Evolutionary conservation across 2,113 vertebrate species (phyloP), one percentile per base, ranked within the genome.

Genomic region (Coryphaenoides rupestris): DNA sequence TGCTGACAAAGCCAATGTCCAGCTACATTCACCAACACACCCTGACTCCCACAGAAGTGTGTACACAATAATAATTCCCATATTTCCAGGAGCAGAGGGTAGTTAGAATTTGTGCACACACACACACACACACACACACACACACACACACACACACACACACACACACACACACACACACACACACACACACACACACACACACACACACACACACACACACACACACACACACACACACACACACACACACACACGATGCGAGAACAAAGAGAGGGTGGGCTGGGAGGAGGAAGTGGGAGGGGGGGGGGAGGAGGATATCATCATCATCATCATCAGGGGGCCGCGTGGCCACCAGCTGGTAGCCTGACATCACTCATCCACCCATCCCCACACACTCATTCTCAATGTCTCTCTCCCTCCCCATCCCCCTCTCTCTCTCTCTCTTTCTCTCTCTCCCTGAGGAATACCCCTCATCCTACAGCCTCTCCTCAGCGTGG

Each of bases 331-430:
- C n/a, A n/a, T n/a, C n/a, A n/a, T n/a, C n/a, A 15, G 55, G 55
- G 59, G 26, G 9, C 14, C 16, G 23, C 23, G 50, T 59, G 7
- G 19, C 53, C 70, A 62, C 59, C 63, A 67, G 59, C 64, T 63
- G 52, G 52, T 24, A 61, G 47, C 14, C 21, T 58, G 52, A 62
- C 59, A 22, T 58, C 26, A 23, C 22, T 62, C 55, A 54, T 33
- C 19, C 13, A 55, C 62, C 50, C 6, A 6, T 28, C n/a, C 12
- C 52, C 26, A 17, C 22, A 40, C 19, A 33, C 60, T 57, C 47
- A 13, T 17, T 59, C 19, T 40, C 58, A 19, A 21, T 13, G 52
- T 9, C 56, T 6, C 6, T 26, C 46, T 10, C 9, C 60, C 15
- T 19, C 24, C 23, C 17, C 55, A n/a, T 23, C 55, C 52, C 19